Evolutionary conservation across 2,888 invertebrate species (phyloP).

Genomic region (Drosophila lacicola): DNA sequence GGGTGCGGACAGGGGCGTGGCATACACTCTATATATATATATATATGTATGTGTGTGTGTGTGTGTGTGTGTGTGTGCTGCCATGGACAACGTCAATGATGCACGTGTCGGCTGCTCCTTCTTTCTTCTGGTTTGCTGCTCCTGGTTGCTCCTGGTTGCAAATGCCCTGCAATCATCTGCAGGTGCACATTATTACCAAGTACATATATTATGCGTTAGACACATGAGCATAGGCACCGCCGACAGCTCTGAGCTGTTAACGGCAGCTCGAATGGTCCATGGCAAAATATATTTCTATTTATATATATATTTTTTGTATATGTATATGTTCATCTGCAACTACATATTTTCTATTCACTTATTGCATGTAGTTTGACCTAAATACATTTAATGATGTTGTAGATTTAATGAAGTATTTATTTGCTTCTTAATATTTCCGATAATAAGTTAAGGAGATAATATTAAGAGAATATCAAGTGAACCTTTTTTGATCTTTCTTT

Average conservation of each 20-base stretch:
- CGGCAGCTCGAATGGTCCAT: constrained; percentile 17
- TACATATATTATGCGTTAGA: constrained; percentile 47
- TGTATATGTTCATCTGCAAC: neutral
- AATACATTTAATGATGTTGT: neutral
- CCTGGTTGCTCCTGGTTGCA: constrained; percentile 48
- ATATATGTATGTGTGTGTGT: neutral
- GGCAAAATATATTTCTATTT: constrained; percentile 1
- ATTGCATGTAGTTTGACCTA: constrained; percentile 5
- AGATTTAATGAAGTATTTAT: constrained; percentile 7
- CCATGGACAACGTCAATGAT: constrained; percentile 53
- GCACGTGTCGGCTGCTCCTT: constrained; percentile 43
- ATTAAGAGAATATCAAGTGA: no score
- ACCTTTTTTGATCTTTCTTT: no score
- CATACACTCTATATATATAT: neutral
- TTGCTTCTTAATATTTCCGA: neutral
- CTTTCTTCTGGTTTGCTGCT: constrained; percentile 5
- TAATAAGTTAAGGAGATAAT: no score
- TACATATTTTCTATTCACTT: neutral
- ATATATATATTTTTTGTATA: neutral
- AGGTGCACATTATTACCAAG: constrained; percentile 61
- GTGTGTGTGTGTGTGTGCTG: constrained; percentile 23
- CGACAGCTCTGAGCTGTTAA: constrained; percentile 40
- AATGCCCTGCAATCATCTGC: constrained; percentile 61
- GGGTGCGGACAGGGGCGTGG: constrained; percentile 3
- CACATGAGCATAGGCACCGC: constrained; percentile 14